Conservation (phyloP, 2,797 vertebrate genomes). For the Melanotaenia nigrans region DNA sequence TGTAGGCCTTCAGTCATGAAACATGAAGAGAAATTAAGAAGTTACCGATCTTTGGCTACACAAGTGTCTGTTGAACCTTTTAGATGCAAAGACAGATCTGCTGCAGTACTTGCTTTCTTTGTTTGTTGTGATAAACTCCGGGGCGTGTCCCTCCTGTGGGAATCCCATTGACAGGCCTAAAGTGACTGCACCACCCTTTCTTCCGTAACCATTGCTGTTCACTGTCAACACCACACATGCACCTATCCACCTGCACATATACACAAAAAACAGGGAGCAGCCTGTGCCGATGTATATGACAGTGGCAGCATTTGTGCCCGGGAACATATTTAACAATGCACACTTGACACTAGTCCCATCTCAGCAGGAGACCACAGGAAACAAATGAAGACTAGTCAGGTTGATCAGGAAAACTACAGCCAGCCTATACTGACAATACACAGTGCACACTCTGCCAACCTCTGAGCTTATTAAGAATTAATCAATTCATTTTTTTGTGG, state of each 20-base stretch:
- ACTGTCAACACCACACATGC: conserved; percentile 50
- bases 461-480: conserved; percentile 75
- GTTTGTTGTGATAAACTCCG: conserved; percentile 67
- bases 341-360: conserved; percentile 64
- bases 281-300: conserved; percentile 61
- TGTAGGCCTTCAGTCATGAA: conserved; percentile 65
- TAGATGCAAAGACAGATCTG: conserved; percentile 63
- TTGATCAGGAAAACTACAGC: conserved; percentile 69
- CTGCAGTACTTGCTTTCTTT: conserved; percentile 58
- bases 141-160: conserved; percentile 82
- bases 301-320: conserved; percentile 69
- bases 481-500: conserved; percentile 69
- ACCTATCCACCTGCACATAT: conserved; percentile 17
- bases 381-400: conserved; percentile 78
- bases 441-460: conserved; percentile 52
- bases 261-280: conserved; percentile 42
- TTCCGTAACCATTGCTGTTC: conserved; percentile 63
- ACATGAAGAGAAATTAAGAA: conserved; percentile 53
- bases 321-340: conserved; percentile 80
- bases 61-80: conserved; percentile 49
- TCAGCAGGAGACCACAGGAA: conserved; percentile 77
- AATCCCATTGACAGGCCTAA: conserved; percentile 71
- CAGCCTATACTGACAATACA: conserved; percentile 55
- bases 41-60: conserved; percentile 41
- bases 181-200: conserved; percentile 76